Conservation (phyloP, 2,797 vertebrate genomes). For the Prunella strophiata region DNA sequence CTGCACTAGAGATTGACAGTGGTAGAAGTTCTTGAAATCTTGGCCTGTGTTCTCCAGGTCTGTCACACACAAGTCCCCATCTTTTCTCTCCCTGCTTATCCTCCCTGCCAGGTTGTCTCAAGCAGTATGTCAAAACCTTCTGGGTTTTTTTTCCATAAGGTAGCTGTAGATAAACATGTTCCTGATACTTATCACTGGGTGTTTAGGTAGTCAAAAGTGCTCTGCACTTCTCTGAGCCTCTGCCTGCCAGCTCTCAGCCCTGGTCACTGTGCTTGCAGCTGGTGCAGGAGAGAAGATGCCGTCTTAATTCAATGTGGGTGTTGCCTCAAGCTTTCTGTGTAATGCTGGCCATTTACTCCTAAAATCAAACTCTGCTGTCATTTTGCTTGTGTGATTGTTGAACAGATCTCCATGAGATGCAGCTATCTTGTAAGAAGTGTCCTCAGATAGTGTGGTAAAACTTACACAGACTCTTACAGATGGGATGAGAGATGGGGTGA, state of each 20-base stretch:
- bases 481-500: neutral
- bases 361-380: neutral
- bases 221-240: neutral
- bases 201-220: neutral
- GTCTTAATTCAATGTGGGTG: neutral
- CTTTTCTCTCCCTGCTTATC: neutral
- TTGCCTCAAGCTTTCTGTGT: neutral
- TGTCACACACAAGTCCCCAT: neutral
- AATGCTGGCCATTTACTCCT: neutral
- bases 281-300: neutral
- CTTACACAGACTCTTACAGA: neutral
- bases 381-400: neutral
- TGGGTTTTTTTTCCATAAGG: neutral
- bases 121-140: neutral
- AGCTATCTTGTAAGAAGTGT: neutral
- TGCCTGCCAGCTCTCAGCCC: neutral
- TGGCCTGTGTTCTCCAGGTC: neutral
- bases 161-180: neutral
- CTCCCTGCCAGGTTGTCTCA: neutral
- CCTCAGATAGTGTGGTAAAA: neutral
- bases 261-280: accelerated
- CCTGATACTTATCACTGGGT: neutral
- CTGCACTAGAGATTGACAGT: neutral
- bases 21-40: neutral
- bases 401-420: neutral